A percentile compares a stretch with the other conserved stretches of the same genome.
These are phyloP conservation scores for Benitochromis conjunctus DNA, from an alignment of 2,113 vertebrate genomes.

Conservation along the genomic window DNA sequence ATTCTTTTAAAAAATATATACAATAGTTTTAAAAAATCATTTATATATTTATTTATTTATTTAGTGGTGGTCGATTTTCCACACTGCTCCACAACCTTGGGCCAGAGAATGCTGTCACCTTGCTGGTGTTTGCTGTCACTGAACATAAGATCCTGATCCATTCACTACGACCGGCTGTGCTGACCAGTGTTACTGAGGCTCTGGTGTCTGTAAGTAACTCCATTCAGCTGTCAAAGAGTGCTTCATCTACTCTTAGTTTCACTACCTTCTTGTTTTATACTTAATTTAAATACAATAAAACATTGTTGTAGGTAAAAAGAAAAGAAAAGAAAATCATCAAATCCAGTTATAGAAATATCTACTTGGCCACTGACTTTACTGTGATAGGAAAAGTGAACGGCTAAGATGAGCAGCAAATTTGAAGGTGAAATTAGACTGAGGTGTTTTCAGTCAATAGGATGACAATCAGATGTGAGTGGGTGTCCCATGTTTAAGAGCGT, in stretches of 20 bases:
- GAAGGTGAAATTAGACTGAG: not conserved
- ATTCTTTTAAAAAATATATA: too few relatives aligned
- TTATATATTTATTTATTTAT: not conserved
- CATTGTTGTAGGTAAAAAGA: not conserved
- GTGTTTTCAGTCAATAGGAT: not conserved
- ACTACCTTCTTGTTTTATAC: not conserved
- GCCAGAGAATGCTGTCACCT: conserved; percentile 89
- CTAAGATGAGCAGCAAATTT: not conserved
- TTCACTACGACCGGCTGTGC: conserved; percentile 90
- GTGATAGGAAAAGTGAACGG: not conserved
- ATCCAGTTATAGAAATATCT: not conserved
- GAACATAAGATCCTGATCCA: conserved; percentile 98
- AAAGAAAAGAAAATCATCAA: not conserved
- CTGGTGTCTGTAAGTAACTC: conserved; percentile 88
- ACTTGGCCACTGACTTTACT: not conserved
- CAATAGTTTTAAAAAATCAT: not conserved
- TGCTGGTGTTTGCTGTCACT: conserved; percentile 92
- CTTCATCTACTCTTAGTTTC: not conserved
- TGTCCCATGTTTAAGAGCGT: not conserved
- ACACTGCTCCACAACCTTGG: conserved; percentile 94
- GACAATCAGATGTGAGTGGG: not conserved
- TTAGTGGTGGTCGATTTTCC: conserved; percentile 91
- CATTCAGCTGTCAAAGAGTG: not conserved
- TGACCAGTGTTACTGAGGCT: conserved; percentile 96
- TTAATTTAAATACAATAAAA: not conserved